phyloP scores from a whole-genome alignment of 2,888 invertebrate genomes.

The Drosophila planitibia region DNA sequence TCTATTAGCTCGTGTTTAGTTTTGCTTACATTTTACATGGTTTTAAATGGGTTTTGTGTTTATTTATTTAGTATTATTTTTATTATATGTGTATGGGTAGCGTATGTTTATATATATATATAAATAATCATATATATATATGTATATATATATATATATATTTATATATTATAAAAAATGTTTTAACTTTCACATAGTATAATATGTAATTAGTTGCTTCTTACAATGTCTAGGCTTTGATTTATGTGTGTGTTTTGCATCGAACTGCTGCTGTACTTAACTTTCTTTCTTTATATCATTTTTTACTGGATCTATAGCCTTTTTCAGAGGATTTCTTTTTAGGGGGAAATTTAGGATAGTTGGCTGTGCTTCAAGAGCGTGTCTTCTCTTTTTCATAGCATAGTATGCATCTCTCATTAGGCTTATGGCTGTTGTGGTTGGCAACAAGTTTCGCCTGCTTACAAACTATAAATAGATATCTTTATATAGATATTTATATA shows the following conservation, averaged over 20 bases:
- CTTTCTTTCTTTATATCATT: background rate
- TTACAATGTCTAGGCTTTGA: conserved; percentile 40
- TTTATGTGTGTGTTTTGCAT: conserved; percentile 29
- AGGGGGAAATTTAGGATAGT: conserved; percentile 8
- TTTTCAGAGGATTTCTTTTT: background rate
- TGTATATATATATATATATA: conserved; percentile 9
- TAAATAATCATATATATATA: background rate
- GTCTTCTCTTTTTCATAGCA: conserved; percentile 3
- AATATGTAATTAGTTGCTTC: conserved; percentile 28
- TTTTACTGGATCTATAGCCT: conserved; percentile 9
- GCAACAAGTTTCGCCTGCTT: conserved; percentile 40
- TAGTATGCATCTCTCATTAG: conserved; percentile 40
- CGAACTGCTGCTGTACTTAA: background rate
- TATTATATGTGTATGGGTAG: conserved; percentile 19
- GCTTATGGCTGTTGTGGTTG: conserved; percentile 55
- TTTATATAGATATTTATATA: conserved; percentile 11
- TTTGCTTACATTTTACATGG: conserved; percentile 40
- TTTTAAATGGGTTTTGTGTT: conserved; percentile 50
- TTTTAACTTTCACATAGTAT: background rate
- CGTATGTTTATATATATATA: conserved; percentile 9
- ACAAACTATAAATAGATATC: conserved; percentile 32
- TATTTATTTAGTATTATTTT: conserved; percentile 5
- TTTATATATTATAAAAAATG: conserved; percentile 29
- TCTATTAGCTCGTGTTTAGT: conserved; percentile 13
- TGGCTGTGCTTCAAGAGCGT: conserved; percentile 34